Evolutionary conservation across 2,888 invertebrate species (phyloP).

Genomic region (Galerucella nymphaeae): DNA sequence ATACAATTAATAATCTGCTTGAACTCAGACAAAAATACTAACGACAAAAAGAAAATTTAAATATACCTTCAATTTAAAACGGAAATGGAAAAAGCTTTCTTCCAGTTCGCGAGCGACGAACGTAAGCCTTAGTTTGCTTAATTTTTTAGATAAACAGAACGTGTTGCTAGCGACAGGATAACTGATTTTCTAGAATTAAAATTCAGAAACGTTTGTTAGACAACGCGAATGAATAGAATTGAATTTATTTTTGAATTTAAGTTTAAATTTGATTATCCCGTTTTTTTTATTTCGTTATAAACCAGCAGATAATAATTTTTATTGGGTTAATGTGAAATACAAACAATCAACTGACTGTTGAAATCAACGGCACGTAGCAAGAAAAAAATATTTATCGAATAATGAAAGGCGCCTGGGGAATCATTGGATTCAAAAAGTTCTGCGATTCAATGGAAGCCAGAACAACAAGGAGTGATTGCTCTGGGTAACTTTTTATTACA

Average conservation of each 20-base stretch:
- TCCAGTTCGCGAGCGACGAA: slow-evolving; percentile 22
- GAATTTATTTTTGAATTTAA: not conserved
- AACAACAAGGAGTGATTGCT: slow-evolving; percentile 35
- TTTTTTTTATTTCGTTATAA: not conserved
- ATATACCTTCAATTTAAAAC: slow-evolving; percentile 19
- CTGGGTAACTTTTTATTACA: slow-evolving; percentile 30
- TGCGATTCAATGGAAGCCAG: slow-evolving; percentile 29
- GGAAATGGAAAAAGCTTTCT: slow-evolving; percentile 25
- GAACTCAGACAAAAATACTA: slow-evolving; percentile 2
- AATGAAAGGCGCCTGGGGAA: slow-evolving; percentile 9
- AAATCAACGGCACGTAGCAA: not conserved
- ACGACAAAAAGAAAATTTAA: slow-evolving; percentile 25
- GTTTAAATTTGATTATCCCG: slow-evolving; percentile 9
- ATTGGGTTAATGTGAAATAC: not conserved
- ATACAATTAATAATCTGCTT: not conserved
- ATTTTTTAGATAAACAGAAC: slow-evolving; percentile 31
- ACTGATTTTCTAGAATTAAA: slow-evolving; percentile 30
- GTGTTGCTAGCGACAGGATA: slow-evolving; percentile 26
- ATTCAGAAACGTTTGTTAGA: slow-evolving; percentile 16
- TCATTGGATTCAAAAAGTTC: slow-evolving; percentile 23
- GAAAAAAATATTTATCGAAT: slow-evolving; percentile 17
- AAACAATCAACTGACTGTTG: not conserved
- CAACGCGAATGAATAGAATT: slow-evolving; percentile 17
- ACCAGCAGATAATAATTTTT: too few relatives aligned
- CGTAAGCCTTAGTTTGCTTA: slow-evolving; percentile 29